Conservation (phyloP, 2,113 vertebrate genomes). For the Addax nasomaculatus region DNA sequence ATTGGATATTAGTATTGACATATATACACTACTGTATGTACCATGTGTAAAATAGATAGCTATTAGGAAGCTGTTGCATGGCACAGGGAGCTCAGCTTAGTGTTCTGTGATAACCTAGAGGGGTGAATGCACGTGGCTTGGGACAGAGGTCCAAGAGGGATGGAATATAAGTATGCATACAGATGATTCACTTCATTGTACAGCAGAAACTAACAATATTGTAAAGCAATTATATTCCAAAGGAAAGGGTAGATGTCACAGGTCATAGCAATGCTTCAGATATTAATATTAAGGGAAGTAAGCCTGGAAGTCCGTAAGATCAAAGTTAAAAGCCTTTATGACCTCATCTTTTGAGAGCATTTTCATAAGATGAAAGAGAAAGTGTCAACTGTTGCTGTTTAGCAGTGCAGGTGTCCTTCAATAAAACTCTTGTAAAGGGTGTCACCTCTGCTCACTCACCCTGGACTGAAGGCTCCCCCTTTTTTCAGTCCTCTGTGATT, state of each 20-base stretch:
- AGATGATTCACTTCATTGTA: neutral
- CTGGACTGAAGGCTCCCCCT: neutral
- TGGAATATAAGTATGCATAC: neutral
- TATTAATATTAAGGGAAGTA: neutral
- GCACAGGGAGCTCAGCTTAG: neutral
- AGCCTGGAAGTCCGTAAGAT: neutral
- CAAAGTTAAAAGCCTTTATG: neutral
- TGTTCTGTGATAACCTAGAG: neutral
- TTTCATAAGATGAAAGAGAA: neutral
- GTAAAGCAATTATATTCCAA: neutral
- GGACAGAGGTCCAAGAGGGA: neutral
- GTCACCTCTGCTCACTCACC: neutral
- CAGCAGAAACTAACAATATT: neutral
- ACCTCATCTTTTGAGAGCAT: neutral
- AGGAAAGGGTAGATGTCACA: neutral
- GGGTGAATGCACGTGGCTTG: neutral
- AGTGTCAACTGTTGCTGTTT: neutral
- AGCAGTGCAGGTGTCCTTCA: neutral
- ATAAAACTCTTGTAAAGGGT: neutral
- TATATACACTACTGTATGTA: neutral
- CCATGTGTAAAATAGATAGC: neutral
- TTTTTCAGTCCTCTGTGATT: neutral
- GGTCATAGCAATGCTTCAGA: neutral
- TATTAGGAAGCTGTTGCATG: neutral
- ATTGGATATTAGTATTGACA: neutral